These are phyloP conservation scores for Nephrotoma appendiculata DNA, from an alignment of 2,888 invertebrate species.

Conservation along the genomic window DNA sequence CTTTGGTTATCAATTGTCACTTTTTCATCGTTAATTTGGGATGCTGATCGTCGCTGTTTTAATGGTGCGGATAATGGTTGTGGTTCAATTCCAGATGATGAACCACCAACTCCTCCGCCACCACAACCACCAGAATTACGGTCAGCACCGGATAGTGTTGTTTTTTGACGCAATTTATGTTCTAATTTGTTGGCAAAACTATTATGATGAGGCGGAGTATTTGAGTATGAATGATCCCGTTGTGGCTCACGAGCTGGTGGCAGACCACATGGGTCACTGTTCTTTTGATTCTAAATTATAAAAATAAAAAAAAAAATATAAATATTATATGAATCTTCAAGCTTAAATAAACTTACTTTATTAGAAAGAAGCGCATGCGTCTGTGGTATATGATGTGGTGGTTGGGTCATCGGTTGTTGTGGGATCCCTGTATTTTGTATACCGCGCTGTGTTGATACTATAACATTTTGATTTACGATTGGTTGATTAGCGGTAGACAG, in stretches of 20 bases:
- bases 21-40: conserved; percentile 16
- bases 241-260: conserved; percentile 10
- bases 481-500: conserved; percentile 24
- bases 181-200: neutral
- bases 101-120: neutral
- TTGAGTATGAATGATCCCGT: neutral
- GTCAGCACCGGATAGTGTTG: neutral
- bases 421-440: conserved; percentile 15
- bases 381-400: neutral
- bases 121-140: conserved; percentile 5
- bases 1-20: neutral
- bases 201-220: neutral
- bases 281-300: neutral
- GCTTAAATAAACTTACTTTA: neutral
- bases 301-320: neutral
- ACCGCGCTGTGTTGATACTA: neutral
- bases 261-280: conserved; percentile 1
- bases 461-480: neutral
- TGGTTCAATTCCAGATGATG: conserved; percentile 5
- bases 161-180: neutral
- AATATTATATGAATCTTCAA: neutral
- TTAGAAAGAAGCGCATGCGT: neutral
- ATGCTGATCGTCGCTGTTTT: conserved; percentile 16
- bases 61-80: conserved; percentile 10
- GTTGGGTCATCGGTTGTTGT: conserved; percentile 18